phyloP scores from a whole-genome alignment of 2,113 vertebrate genomes.

The Bolborhynchus lineola region DNA sequence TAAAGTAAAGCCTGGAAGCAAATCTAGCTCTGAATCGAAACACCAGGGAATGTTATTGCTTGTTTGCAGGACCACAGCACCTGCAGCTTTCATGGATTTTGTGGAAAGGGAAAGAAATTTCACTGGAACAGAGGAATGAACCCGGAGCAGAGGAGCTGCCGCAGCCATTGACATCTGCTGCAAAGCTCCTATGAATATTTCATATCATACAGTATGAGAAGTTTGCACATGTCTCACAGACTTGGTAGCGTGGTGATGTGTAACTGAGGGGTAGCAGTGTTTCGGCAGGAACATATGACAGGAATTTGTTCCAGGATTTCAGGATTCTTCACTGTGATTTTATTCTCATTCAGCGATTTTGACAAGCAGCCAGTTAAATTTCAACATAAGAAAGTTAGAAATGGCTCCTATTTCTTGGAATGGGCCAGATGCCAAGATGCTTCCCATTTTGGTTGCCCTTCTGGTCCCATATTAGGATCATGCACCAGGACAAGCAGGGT shows the following conservation, averaged over 20 bases:
- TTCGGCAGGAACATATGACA: slow-evolving; percentile 21
- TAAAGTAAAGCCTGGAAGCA: neutral
- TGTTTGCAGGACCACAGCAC: neutral
- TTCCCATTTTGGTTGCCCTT: neutral
- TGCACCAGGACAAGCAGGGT: neutral
- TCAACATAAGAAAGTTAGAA: neutral
- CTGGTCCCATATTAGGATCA: rapidly evolving
- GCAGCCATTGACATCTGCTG: slow-evolving; percentile 32
- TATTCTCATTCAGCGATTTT: neutral
- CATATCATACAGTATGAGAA: neutral
- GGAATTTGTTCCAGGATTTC: slow-evolving; percentile 20
- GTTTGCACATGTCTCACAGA: slow-evolving; percentile 15
- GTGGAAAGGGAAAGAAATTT: neutral
- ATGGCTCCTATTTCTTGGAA: neutral
- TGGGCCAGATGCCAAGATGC: too few relatives aligned
- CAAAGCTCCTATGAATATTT: slow-evolving; percentile 49
- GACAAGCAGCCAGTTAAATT: slow-evolving; percentile 6
- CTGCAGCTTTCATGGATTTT: slow-evolving; percentile 13
- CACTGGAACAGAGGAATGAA: neutral
- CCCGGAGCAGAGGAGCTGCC: neutral
- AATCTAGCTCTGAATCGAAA: neutral
- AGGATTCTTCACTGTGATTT: neutral
- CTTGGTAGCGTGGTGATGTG: neutral
- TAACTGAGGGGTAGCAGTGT: neutral
- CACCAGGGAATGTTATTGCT: neutral